These are phyloP conservation scores for Tiliacea citrago DNA, from an alignment of 2,888 invertebrate genomes.

Conservation along the genomic window DNA sequence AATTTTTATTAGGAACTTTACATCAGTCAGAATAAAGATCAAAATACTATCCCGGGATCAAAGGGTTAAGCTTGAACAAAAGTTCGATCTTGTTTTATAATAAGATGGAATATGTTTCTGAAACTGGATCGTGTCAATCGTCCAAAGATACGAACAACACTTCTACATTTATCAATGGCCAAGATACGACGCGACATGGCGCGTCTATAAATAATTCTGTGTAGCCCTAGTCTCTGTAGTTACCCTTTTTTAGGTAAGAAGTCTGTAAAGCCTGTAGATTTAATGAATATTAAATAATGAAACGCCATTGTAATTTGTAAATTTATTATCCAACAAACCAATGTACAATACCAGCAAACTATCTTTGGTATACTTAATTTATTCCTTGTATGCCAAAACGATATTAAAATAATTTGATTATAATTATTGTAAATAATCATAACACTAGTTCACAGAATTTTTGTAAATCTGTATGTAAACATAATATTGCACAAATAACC, in stretches of 20 bases:
- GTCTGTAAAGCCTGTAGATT: not conserved
- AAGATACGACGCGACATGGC: not conserved
- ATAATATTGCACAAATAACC: not conserved
- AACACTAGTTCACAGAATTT: constrained; percentile 31
- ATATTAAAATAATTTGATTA: constrained; percentile 30
- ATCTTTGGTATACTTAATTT: constrained; percentile 56
- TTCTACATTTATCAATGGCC: not conserved
- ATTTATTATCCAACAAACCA: constrained; percentile 66
- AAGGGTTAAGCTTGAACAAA: not conserved
- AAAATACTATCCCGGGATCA: not conserved
- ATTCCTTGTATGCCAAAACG: constrained; percentile 49
- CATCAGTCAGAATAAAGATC: not conserved
- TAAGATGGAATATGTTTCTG: not conserved
- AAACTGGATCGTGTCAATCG: not conserved
- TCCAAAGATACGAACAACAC: not conserved
- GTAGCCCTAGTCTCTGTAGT: not conserved
- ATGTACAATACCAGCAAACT: constrained; percentile 64
- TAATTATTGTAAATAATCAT: constrained; percentile 17
- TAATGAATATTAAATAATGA: constrained; percentile 9
- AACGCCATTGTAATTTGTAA: constrained; percentile 37
- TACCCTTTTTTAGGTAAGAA: not conserved
- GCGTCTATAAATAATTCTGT: not conserved
- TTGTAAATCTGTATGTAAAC: not conserved
- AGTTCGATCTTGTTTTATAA: too few species aligned
- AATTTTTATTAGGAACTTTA: not conserved